phyloP scores from a whole-genome alignment of 1,140 invertebrate genomes.

The Phymastichus coffea region DNA sequence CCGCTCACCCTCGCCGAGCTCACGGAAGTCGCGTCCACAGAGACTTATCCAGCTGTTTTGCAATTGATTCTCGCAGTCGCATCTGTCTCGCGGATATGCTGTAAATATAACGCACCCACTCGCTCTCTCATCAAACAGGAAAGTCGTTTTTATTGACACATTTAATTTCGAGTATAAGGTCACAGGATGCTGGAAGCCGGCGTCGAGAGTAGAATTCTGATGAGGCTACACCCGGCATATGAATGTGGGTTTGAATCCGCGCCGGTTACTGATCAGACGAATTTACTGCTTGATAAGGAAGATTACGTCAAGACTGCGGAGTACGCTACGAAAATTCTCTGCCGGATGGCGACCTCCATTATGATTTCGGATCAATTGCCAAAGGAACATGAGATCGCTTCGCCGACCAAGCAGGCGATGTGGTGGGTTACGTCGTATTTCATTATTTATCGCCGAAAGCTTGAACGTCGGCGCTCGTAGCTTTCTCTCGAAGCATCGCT shows the following conservation, averaged over 20 bases:
- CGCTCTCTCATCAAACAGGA: not conserved
- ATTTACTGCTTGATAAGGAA: slow-evolving; percentile 24
- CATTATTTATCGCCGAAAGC: too few species aligned
- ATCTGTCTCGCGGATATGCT: slow-evolving; percentile 32
- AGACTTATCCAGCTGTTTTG: slow-evolving; percentile 32
- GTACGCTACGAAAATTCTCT: slow-evolving; percentile 36
- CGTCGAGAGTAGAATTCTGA: slow-evolving; percentile 35
- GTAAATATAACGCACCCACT: too few species aligned
- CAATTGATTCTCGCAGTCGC: slow-evolving; percentile 32
- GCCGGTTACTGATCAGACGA: slow-evolving; percentile 11
- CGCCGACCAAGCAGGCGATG: slow-evolving; percentile 31
- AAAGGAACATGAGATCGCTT: slow-evolving; percentile 2
- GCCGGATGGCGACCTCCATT: slow-evolving; percentile 35
- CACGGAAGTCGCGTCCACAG: slow-evolving; percentile 19
- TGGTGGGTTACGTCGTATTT: too few species aligned
- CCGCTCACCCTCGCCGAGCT: slow-evolving; percentile 33
- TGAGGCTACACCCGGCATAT: slow-evolving; percentile 35
- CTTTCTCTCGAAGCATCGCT: too few species aligned
- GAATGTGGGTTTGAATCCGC: slow-evolving; percentile 13
- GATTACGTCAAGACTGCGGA: slow-evolving; percentile 30
- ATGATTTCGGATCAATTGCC: slow-evolving; percentile 7
- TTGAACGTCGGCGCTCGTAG: too few species aligned
- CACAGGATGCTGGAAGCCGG: slow-evolving; percentile 38
- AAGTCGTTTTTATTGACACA: not conserved
- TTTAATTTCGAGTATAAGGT: slow-evolving; percentile 32